Base-by-base conservation (phyloP, 2,888 invertebrate genomes). In the Aphrophora alni region DNA sequence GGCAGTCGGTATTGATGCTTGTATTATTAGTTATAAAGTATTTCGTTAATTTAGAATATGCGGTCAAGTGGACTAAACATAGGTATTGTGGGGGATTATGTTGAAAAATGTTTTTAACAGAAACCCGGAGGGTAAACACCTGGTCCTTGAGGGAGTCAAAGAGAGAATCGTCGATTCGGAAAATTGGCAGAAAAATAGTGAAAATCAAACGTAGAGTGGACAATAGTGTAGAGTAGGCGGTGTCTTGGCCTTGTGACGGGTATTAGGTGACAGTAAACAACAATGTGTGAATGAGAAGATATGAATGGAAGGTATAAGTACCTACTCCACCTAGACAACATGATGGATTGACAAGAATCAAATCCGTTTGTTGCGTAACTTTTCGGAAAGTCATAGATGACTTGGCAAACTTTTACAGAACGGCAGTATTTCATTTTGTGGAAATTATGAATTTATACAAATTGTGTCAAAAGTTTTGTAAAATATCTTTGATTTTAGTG, bases 61-160 rank as follows among this genome's bases (percentile, higher is more conserved):
- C 59, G 59, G 59, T 59, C 59, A 59, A 59, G 21, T 59, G 59
- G 59, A 59, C 59, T 59, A 59, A 59, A 59, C 59, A 59, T 21
- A 59, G 59, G 59, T 59, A 59, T 59, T 59, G 59, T 59, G 59
- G 59, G 59, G 33, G 59, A 21, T 21, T 59, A 21, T 21, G 44
- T 44, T 2, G 44, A 44, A 44, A 44, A 44, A 44, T 44, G 17
- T 44, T 44, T 44, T 44, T 12, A 44, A 14, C 44, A 2, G 44
- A 14, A n/a, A 5, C 59, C n/a, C 59, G 59, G 59, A 10, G 59
- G 59, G 59, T n/a, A 21, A 59, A 59, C 59, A 59, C 59, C 59
- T 59, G 59, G 59, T 59, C 59, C n/a, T n/a, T n/a, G n/a, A 59
- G 59, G 21, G 59, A 59, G 59, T 59, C 59, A 59, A 59, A 59